These are phyloP conservation scores for Thereva nobilitata DNA, from an alignment of 2,888 invertebrate genomes.

Conservation along the genomic window DNA sequence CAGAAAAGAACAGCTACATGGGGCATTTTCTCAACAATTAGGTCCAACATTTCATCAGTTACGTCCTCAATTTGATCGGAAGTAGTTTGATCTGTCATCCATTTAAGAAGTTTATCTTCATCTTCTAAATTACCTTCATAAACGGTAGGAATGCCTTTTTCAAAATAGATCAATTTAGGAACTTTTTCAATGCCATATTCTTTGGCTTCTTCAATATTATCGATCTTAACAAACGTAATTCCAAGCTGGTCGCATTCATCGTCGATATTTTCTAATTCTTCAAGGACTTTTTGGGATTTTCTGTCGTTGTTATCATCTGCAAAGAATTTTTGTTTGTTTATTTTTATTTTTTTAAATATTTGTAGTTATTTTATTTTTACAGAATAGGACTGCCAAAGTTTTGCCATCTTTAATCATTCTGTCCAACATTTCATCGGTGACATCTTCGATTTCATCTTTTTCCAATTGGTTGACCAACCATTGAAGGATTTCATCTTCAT, in stretches of 20 bases:
- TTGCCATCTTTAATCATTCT: conserved; percentile 86
- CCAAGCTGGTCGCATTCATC: conserved; percentile 89
- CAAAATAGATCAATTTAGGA: conserved; percentile 82
- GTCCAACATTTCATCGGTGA: conserved; percentile 92
- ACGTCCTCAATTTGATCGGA: conserved; percentile 93
- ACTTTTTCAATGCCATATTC: conserved; percentile 90
- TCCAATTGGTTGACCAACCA: conserved; percentile 87
- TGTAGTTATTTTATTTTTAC: conserved; percentile 60
- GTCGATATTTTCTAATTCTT: conserved; percentile 90
- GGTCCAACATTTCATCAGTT: conserved; percentile 91
- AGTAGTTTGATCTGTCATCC: conserved; percentile 83
- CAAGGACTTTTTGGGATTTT: conserved; percentile 81
- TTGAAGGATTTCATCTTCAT: conserved; percentile 85
- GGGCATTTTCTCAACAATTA: conserved; percentile 84
- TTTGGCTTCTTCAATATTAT: conserved; percentile 85
- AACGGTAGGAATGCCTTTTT: conserved; percentile 74
- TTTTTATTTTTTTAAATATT: not conserved
- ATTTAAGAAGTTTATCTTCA: conserved; percentile 83
- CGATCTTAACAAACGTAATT: conserved; percentile 90
- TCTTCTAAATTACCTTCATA: conserved; percentile 86
- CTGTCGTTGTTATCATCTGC: conserved; percentile 87
- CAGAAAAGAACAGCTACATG: conserved; percentile 90
- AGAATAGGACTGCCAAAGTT: conserved; percentile 86
- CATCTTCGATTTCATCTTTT: conserved; percentile 92
- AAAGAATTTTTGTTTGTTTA: conserved; percentile 5